These are phyloP conservation scores for Onychostruthus taczanowskii DNA, from an alignment of 2,113 vertebrate genomes.

Conservation along the genomic window DNA sequence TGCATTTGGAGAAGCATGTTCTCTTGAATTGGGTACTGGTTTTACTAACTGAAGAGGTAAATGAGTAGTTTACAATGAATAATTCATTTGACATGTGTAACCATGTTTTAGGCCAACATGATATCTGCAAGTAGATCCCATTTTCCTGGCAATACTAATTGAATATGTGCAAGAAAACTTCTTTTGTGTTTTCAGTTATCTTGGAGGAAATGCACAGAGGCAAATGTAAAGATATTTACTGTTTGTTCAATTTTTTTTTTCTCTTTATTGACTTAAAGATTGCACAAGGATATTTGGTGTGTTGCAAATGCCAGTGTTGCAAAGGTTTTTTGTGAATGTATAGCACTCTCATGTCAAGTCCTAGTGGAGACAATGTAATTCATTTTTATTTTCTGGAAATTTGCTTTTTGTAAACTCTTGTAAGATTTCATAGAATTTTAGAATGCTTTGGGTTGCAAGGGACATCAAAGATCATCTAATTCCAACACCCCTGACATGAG, in stretches of 20 bases:
- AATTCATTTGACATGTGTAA: neutral
- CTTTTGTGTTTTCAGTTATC: neutral
- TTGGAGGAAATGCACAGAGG: neutral
- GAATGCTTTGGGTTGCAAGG: neutral
- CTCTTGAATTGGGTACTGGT: neutral
- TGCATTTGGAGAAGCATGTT: constrained; percentile 10
- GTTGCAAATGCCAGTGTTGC: neutral
- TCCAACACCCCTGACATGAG: rapidly evolving
- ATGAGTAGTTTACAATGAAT: neutral
- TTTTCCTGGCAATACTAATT: neutral
- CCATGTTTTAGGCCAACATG: neutral
- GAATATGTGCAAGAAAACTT: neutral
- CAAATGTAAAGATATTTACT: neutral
- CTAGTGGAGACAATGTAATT: neutral
- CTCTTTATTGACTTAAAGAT: neutral
- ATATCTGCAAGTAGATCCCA: neutral
- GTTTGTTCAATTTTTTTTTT: neutral
- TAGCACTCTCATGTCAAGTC: neutral
- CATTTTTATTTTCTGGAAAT: neutral
- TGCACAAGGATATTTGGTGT: neutral
- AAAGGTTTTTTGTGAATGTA: neutral
- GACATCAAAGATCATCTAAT: neutral
- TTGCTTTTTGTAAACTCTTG: neutral
- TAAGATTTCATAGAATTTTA: neutral
- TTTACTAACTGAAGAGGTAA: neutral